Conservation (phyloP, 2,888 invertebrate species). For the Apamea monoglypha region DNA sequence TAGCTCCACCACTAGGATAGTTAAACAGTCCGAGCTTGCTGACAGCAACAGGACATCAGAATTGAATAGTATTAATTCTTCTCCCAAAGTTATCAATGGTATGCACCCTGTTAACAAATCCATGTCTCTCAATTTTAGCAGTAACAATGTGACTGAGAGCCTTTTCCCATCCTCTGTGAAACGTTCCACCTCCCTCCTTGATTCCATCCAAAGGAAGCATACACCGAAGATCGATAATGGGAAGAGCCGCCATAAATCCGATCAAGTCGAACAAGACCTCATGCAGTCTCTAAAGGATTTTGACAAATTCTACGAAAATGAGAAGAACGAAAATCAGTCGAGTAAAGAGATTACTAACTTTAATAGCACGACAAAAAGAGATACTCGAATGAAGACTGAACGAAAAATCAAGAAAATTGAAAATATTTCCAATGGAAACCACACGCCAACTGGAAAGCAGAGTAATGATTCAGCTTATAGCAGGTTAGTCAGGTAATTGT, state of each 20-base stretch:
- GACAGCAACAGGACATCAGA: conserved; percentile 81
- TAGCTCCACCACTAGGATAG: conserved; percentile 87
- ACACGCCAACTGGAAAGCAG: conserved; percentile 82
- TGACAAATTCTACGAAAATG: conserved; percentile 86
- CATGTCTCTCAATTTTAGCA: conserved; percentile 90
- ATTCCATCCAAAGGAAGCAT: conserved; percentile 88
- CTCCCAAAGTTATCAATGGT: conserved; percentile 82
- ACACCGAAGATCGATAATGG: conserved; percentile 78
- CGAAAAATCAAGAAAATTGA: conserved; percentile 82
- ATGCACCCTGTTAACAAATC: conserved; percentile 88
- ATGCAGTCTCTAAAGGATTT: conserved; percentile 89
- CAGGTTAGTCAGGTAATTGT: conserved; percentile 92
- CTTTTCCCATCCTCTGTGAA: conserved; percentile 89
- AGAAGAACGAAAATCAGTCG: conserved; percentile 79
- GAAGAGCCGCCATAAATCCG: conserved; percentile 85
- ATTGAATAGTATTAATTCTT: conserved; percentile 80
- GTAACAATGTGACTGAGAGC: conserved; percentile 87
- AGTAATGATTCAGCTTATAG: conserved; percentile 95
- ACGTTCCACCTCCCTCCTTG: conserved; percentile 90
- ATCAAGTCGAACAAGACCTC: conserved; percentile 87
- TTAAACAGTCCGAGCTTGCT: conserved; percentile 80
- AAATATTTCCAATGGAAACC: conserved; percentile 81
- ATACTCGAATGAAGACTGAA: conserved; percentile 77
- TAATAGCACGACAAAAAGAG: conserved; percentile 80
- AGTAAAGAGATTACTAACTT: conserved; percentile 76